Evolutionary conservation across 2,113 vertebrate genomes (phyloP).

Genomic region (Atherinomorus stipes): DNA sequence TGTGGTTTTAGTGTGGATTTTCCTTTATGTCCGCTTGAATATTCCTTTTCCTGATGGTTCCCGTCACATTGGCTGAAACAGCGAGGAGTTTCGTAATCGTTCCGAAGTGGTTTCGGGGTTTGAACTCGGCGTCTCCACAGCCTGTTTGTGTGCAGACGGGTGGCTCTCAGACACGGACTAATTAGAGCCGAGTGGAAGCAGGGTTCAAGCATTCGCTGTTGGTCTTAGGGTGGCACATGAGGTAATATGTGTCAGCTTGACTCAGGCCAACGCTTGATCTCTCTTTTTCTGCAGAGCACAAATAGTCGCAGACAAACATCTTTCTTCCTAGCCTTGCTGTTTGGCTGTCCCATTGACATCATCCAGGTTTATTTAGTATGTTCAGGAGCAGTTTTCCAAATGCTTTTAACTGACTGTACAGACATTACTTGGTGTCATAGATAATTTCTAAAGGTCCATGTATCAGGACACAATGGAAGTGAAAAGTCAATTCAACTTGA

Average conservation of each 20-base stretch:
- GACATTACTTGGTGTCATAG: background rate
- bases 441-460: background rate
- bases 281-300: slow-evolving; percentile 26
- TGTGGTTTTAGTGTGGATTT: too few relatives aligned
- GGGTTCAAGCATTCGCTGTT: slow-evolving; percentile 70
- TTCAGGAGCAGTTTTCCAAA: slow-evolving; percentile 3
- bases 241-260: slow-evolving; percentile 71
- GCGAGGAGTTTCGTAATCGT: slow-evolving; percentile 11
- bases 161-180: slow-evolving; percentile 64
- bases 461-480: too few relatives aligned
- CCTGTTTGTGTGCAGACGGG: slow-evolving; percentile 60
- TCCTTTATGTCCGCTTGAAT: background rate
- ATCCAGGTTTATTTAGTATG: slow-evolving; percentile 24
- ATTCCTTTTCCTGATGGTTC: background rate
- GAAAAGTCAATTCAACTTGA: too few relatives aligned
- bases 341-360: slow-evolving; percentile 6
- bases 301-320: slow-evolving; percentile 5
- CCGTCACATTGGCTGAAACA: background rate
- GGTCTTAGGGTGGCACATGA: slow-evolving; percentile 73
- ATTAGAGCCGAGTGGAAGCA: slow-evolving; percentile 70
- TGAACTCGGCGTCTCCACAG: slow-evolving; percentile 33
- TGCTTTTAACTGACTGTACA: background rate
- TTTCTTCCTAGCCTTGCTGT: slow-evolving; percentile 26
- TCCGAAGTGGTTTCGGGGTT: slow-evolving; percentile 16
- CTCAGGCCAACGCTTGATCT: slow-evolving; percentile 76